Conservation (phyloP, 1,140 invertebrate species). For the Aphidius ervi region DNA sequence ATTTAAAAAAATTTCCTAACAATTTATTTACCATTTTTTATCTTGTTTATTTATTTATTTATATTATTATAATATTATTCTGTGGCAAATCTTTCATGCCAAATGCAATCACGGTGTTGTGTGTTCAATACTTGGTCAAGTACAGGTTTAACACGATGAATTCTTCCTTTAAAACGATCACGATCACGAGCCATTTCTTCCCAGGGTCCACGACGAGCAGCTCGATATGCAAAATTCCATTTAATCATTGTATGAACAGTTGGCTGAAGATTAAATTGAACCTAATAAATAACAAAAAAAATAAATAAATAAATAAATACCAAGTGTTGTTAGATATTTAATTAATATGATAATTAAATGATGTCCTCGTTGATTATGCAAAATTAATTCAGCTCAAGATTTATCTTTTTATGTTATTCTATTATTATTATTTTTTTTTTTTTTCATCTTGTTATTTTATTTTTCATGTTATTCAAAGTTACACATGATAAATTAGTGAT, state of each 20-base stretch:
- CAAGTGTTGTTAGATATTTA: neutral
- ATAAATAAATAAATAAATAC: constrained; percentile 2
- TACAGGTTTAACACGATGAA: constrained; percentile 44
- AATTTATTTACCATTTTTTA: neutral
- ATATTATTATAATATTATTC: neutral
- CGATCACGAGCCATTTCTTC: constrained; percentile 60
- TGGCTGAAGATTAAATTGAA: constrained; percentile 55
- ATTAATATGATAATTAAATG: neutral
- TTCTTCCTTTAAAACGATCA: constrained; percentile 55
- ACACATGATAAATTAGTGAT: too few species aligned
- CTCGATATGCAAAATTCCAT: constrained; percentile 63
- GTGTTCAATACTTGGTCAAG: constrained; percentile 52
- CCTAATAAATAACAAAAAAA: constrained; percentile 51
- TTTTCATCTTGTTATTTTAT: too few species aligned
- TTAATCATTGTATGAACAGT: constrained; percentile 58
- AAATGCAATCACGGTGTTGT: constrained; percentile 56
- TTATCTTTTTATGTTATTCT: too few species aligned
- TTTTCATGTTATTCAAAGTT: too few species aligned
- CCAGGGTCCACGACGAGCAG: constrained; percentile 63
- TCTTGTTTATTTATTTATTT: neutral
- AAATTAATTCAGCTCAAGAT: neutral
- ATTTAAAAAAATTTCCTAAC: neutral
- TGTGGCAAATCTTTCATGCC: constrained; percentile 50
- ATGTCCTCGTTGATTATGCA: neutral
- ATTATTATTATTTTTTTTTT: too few species aligned